Evolutionary conservation across 2,888 invertebrate genomes (phyloP), one percentile per base, ranked within the genome.

Genomic region (Drosophila borealis): DNA sequence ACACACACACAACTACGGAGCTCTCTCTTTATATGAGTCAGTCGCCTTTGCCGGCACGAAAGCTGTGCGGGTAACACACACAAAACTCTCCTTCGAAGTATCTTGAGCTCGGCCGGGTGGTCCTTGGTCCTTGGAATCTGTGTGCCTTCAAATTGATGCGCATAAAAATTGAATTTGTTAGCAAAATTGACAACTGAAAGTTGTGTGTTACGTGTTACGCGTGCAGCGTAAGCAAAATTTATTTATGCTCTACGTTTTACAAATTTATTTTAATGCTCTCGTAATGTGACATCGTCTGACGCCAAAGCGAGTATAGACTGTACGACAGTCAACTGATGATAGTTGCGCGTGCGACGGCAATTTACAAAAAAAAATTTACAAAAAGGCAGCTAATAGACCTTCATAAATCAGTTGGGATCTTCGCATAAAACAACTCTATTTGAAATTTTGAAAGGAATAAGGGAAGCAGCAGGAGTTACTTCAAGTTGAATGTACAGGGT

Each of bases 151-250:
- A 65, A 65, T 72, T 76, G 74, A 70, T 70, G 81, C 79, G 78
- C 68, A 86, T 75, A 71, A 71, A 88, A 85, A 89, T 86, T 89
- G 80, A 89, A 89, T 86, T 88, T 89, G 73, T 75, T 80, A 78
- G 67, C 50, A 62, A 85, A 89, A 85, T 89, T 88, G 85, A 78
- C 89, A 88, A 78, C 66, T 73, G 67, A 72, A 87, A 75, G 65
- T 88, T 86, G 70, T 69, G 33, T 59, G 44, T 13, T n/a, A 17
- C 67, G 44, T 33, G 42, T 21, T 54, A 53, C 82, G 82, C 88
- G 70, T 81, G 85, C 88, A 67, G 74, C 68, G 86, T 81, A 64
- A 83, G 81, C 75, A 45, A 72, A 70, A 80, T 81, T 83, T 78
- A 64, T 70, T 57, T 68, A 72, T 55, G 55, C 45, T 67, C 55